phyloP scores from a whole-genome alignment of 2,888 invertebrate genomes.

The Troides helena region DNA sequence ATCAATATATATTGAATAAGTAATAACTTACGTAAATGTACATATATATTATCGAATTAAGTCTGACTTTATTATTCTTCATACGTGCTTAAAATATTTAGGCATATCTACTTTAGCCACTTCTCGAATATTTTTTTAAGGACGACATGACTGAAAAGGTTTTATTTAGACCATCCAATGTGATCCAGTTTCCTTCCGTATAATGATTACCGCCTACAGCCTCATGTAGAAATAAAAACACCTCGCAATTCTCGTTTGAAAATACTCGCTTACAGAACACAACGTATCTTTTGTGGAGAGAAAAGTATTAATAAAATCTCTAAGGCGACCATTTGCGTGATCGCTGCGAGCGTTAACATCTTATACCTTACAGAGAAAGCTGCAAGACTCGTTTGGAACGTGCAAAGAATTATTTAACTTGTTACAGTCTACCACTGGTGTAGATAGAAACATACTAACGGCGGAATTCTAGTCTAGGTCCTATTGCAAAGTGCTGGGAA shows the following conservation, averaged over 20 bases:
- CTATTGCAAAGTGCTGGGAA: too few species aligned
- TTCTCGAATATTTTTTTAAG: too few species aligned
- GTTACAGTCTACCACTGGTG: background rate
- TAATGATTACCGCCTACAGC: background rate
- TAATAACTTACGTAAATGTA: too few species aligned
- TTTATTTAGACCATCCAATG: background rate
- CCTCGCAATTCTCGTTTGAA: background rate
- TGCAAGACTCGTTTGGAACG: conserved; percentile 14
- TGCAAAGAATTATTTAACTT: conserved; percentile 14
- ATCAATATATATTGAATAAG: too few species aligned
- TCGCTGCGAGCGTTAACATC: conserved; percentile 9
- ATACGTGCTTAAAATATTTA: too few species aligned
- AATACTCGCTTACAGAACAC: background rate
- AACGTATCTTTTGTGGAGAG: conserved; percentile 1
- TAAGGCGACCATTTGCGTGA: conserved; percentile 2
- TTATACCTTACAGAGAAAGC: conserved; percentile 25
- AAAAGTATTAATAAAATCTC: conserved; percentile 13
- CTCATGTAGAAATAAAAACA: background rate
- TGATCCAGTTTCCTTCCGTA: background rate
- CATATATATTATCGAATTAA: too few species aligned
- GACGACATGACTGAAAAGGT: background rate
- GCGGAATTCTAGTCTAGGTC: too few species aligned
- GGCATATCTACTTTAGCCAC: too few species aligned
- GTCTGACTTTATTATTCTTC: too few species aligned
- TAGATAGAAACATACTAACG: background rate